Evolutionary conservation across 2,888 invertebrate genomes (phyloP).

Genomic region (Drosophila mettleri): DNA sequence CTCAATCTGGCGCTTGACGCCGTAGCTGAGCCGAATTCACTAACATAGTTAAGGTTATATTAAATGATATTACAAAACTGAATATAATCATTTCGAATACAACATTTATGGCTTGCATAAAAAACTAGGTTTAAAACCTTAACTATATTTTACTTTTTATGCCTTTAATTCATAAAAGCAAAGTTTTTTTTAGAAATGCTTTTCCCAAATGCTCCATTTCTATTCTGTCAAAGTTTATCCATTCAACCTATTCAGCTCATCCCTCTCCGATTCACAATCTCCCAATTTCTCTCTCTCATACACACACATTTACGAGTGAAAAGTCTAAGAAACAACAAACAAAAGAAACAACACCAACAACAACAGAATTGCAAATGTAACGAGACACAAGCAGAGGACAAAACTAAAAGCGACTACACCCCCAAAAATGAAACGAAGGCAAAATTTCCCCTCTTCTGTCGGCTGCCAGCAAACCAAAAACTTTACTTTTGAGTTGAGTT

Average conservation of each 20-base stretch:
- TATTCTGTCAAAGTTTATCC: constrained; percentile 40
- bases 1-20: constrained; percentile 56
- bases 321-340: constrained; percentile 40
- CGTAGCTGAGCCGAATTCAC: constrained; percentile 35
- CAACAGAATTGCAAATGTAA: constrained; percentile 15
- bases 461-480: constrained; percentile 42
- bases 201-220: constrained; percentile 56
- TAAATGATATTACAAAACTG: background rate
- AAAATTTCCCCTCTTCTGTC: constrained; percentile 20
- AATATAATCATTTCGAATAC: background rate
- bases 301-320: constrained; percentile 56
- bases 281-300: constrained; percentile 2
- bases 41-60: background rate
- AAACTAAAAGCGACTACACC: constrained; percentile 49
- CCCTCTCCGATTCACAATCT: background rate
- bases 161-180: background rate
- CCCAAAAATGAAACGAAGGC: constrained; percentile 13
- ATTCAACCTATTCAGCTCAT: constrained; percentile 32
- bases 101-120: background rate
- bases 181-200: constrained; percentile 20
- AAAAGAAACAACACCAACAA: constrained; percentile 23
- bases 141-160: background rate
- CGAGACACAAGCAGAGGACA: constrained; percentile 61
- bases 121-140: background rate
- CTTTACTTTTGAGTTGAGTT: constrained; percentile 70